Percentiles rank a stretch among this genome's conserved stretches.
These are phyloP conservation scores for Smittia sp. DNA, from an alignment of 2,888 invertebrate species.

Conservation along the genomic window DNA sequence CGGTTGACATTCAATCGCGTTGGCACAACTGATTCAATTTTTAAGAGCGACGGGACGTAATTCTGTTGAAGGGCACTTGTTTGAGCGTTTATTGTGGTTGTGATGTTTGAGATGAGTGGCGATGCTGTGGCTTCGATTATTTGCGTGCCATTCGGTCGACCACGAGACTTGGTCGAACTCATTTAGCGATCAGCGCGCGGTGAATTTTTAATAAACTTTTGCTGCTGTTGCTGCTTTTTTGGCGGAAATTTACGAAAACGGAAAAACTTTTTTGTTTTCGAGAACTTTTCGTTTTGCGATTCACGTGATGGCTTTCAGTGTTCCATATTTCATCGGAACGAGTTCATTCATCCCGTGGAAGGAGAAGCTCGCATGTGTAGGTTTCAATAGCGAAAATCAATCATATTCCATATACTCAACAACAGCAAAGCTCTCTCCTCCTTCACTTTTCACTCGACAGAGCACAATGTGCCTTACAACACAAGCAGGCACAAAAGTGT, in stretches of 20 bases:
- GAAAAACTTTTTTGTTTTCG: constrained; percentile 7
- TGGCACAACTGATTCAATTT: constrained; percentile 55
- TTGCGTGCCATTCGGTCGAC: constrained; percentile 34
- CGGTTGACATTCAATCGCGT: constrained; percentile 48
- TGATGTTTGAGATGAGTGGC: constrained; percentile 26
- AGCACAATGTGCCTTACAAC: neutral
- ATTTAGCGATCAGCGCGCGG: constrained; percentile 13
- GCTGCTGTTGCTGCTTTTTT: neutral
- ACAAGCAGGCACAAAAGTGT: neutral
- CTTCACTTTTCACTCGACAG: neutral
- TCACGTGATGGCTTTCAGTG: neutral
- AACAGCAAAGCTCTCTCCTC: neutral
- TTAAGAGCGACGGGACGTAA: constrained; percentile 48
- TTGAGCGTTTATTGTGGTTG: constrained; percentile 20
- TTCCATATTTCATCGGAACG: neutral
- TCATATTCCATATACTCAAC: neutral
- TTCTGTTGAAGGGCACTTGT: constrained; percentile 31
- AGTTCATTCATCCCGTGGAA: neutral
- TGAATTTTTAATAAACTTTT: neutral
- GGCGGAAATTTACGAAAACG: neutral
- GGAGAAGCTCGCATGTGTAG: constrained; percentile 6
- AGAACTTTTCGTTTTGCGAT: neutral
- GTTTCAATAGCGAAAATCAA: constrained; percentile 14
- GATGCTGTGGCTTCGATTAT: constrained; percentile 25
- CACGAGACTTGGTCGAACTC: constrained; percentile 39